Base-by-base conservation (phyloP, 37 sponge, comb jelly and placozoan species). In the Aplysina aerophoba region DNA sequence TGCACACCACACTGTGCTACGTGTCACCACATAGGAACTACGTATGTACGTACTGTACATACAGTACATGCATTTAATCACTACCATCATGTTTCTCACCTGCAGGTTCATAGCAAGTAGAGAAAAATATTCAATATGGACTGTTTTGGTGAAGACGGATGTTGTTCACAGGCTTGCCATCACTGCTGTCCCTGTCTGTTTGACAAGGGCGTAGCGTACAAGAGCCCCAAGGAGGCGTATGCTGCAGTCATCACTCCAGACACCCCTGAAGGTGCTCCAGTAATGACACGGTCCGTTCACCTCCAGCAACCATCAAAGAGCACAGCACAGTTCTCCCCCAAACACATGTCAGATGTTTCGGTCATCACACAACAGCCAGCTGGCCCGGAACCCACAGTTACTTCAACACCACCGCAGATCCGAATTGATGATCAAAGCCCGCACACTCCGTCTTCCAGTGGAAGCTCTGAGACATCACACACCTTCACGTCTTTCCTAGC, bases 191-290 rank as follows among this genome's bases (percentile, higher is more conserved):
- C 78, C 17, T 75, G 78, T 75, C 39, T 39, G 54, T 75, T 41
- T 15, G 13, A 38, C 21, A 75, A 75, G 12, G 33, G 12, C 25
- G 50, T 40, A 75, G 78, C 41, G 25, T 75, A 75, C 78, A 58
- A 58, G 81, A 58, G 20, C 6, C 62, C 81, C 5, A 81, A 50
- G 53, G 81, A 81, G 17, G 81, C 62, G 34, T 53, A 53, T 55
- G 81, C 81, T n/a, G 33, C 78, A 22, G 78, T 75, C 44, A 41
- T 75, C 53, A 40, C 78, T 22, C 78, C 78, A 17, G 78, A 75
- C 78, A 75, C 37, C 11, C 31, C 53, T 17, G 54, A 40, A 40
- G 54, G 24, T 36, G 50, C n/a, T 31, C 78, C 78, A 75, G 50
- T 44, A 8, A 38, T 75, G 78, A 75, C 78, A 13, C 37, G 40